A percentile compares a stretch with the other conserved stretches of the same genome.
These are phyloP conservation scores for Atta texana DNA, from an alignment of 1,140 invertebrate species.

Conservation along the genomic window DNA sequence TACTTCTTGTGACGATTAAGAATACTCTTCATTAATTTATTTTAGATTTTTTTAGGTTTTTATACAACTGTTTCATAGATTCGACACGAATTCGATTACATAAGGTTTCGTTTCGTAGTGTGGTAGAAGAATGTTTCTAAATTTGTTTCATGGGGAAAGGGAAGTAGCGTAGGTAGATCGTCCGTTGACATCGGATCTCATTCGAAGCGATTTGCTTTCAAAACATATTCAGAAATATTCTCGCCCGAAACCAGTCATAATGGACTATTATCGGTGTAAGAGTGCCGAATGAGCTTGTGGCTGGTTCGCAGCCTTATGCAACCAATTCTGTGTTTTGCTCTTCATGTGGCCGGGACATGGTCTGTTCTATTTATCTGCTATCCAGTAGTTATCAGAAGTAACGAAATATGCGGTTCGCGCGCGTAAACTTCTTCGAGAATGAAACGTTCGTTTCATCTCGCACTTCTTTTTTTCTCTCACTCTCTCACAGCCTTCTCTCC, in stretches of 20 bases:
- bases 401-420: conserved; percentile 51
- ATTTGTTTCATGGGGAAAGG: conserved; percentile 65
- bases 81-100: conserved; percentile 40
- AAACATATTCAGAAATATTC: conserved; percentile 68
- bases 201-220: conserved; percentile 60
- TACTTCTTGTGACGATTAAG: background rate
- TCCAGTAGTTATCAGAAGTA: conserved; percentile 37
- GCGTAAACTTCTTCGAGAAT: conserved; percentile 35
- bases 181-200: conserved; percentile 69
- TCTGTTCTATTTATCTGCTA: conserved; percentile 22
- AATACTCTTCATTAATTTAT: background rate
- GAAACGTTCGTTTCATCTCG: background rate
- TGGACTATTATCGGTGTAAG: conserved; percentile 65
- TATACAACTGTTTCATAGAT: background rate
- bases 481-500: conserved; percentile 4
- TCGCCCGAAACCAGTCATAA: conserved; percentile 61
- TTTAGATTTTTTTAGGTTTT: background rate
- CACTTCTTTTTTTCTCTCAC: background rate
- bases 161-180: conserved; percentile 53
- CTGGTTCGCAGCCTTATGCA: conserved; percentile 61
- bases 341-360: conserved; percentile 40
- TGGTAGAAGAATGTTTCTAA: conserved; percentile 71
- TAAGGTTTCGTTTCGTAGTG: conserved; percentile 50
- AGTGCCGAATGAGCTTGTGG: conserved; percentile 37
- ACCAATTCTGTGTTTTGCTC: conserved; percentile 56